A percentile compares a stretch with the other conserved stretches of the same genome.
Conservation (phyloP, 2,113 vertebrate species). For the Cepphus grylle region DNA sequence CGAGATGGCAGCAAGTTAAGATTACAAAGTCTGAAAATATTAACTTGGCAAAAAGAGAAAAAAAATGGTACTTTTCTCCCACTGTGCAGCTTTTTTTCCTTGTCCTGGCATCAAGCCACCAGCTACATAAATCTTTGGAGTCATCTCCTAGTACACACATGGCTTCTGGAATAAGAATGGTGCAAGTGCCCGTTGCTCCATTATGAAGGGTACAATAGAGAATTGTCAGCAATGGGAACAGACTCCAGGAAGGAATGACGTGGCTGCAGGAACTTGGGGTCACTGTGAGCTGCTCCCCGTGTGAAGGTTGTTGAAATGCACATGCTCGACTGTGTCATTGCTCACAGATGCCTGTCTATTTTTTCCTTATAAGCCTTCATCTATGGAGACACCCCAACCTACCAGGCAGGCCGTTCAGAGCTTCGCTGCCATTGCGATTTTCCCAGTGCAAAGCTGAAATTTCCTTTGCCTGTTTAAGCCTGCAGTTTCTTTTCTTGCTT, state of each 20-base stretch:
- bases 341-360: neutral
- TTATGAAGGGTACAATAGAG: neutral
- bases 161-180: neutral
- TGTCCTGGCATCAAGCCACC: neutral
- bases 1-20: neutral
- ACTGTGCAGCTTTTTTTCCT: neutral
- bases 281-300: neutral
- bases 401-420: neutral
- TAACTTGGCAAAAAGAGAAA: neutral
- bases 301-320: neutral
- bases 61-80: neutral
- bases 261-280: neutral
- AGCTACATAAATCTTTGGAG: neutral
- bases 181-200: neutral
- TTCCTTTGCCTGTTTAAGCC: neutral
- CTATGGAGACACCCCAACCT: neutral
- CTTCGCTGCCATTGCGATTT: neutral
- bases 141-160: neutral
- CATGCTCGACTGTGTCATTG: neutral
- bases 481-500: neutral
- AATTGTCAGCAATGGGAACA: neutral
- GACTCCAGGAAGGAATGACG: neutral
- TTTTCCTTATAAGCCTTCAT: neutral
- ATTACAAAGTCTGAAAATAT: conserved; percentile 1
- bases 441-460: neutral